Base-by-base conservation (phyloP, 92 coral and sea anemone species). In the Micromussa lordhowensis region DNA sequence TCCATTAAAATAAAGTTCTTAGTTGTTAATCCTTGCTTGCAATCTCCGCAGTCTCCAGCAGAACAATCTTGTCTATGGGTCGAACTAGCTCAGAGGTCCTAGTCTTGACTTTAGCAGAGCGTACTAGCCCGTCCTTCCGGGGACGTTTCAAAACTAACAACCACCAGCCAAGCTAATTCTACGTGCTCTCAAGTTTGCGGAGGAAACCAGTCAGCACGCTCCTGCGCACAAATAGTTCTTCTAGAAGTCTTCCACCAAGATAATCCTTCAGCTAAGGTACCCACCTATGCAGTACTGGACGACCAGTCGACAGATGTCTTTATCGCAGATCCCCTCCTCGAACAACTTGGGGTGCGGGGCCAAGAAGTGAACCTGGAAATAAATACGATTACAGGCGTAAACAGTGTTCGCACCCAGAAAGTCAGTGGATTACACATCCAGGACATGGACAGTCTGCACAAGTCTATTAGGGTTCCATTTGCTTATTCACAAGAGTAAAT, bases 271-370 rank as follows among this genome's bases (percentile, higher is more conserved):
- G 85, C 17, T 9, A 87, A 86, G 68, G 68, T 92, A 30, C 82
- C 70, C 5, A 89, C 94, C 16, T 90, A 89, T 68, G 93, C 95
- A 70, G 92, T 90, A 17, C 85, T 87, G 40, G 92, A 94, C 63
- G 92, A 92, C 87, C 96, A 94, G 81, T 92, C 96, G 0, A 89
- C 95, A 5, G 93, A 92, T 51, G 93, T 94, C n/a, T 90, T 94
- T 63, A 58, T 92, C 24, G 84, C 94, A 72, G 82, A 89, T 31
- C 58, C 95, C 17, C 90, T 89, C 13, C 87, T 91, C 36, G 80
- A 78, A 38, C 85, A 93, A 77, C 87, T 88, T 17, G 38, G 68
- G 11, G 85, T 72, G 17, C 36, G 82, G 26, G 91, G 91, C 32
- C 88, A 88, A 53, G 94, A 90, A 28, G 88, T 94, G 9, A 82